phyloP scores from a whole-genome alignment of 2,888 invertebrate species.

The Eupithecia inturbata region DNA sequence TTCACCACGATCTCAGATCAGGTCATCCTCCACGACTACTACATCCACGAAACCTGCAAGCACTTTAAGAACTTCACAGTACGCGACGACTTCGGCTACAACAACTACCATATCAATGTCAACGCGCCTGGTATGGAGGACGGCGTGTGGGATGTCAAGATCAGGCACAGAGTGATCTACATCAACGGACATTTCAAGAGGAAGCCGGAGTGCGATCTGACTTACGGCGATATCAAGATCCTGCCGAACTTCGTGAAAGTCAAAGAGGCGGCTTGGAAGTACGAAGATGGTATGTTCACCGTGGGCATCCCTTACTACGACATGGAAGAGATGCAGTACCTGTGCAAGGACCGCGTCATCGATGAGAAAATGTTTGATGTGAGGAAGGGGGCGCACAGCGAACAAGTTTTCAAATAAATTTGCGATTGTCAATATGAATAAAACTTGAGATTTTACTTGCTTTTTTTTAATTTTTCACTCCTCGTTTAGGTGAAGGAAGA shows the following conservation, averaged over 20 bases:
- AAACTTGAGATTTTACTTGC: slow-evolving; percentile 1
- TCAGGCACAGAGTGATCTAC: neutral
- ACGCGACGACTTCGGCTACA: slow-evolving; percentile 26
- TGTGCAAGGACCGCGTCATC: neutral
- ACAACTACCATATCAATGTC: slow-evolving; percentile 3
- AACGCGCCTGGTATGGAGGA: slow-evolving; percentile 4
- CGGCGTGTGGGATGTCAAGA: slow-evolving; percentile 1
- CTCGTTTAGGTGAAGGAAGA: neutral
- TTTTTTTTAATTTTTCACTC: neutral
- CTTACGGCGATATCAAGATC: slow-evolving; percentile 7
- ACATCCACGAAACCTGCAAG: slow-evolving; percentile 38
- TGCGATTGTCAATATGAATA: slow-evolving; percentile 4
- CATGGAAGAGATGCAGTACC: neutral
- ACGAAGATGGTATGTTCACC: neutral
- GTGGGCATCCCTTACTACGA: slow-evolving; percentile 2
- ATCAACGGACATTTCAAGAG: neutral
- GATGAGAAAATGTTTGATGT: neutral
- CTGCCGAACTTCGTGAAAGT: neutral
- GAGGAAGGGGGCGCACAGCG: slow-evolving; percentile 1
- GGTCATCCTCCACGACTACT: slow-evolving; percentile 35
- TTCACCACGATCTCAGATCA: neutral
- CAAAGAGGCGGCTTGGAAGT: neutral
- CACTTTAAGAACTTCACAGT: slow-evolving; percentile 33
- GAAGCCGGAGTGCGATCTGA: neutral
- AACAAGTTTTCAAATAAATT: slow-evolving; percentile 2